phyloP scores from a whole-genome alignment of 2,797 vertebrate genomes.

The Sarcoramphus papa region DNA sequence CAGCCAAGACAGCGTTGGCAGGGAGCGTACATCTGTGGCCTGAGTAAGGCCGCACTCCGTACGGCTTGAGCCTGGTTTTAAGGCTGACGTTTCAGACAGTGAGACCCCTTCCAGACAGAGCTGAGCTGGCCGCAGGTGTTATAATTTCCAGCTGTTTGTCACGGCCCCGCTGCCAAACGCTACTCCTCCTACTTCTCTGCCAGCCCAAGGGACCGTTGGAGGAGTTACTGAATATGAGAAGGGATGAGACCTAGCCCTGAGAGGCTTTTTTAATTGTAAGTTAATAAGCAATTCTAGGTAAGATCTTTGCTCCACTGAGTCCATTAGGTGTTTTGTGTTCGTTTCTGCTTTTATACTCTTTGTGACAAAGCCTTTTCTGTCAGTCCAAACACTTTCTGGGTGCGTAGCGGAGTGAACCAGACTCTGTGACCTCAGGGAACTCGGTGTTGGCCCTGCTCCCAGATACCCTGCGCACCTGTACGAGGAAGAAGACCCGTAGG shows the following conservation, averaged over 20 bases:
- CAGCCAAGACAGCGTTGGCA: neutral
- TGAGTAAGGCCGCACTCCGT: rapidly evolving
- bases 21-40: neutral
- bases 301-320: neutral
- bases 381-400: neutral
- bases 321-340: neutral
- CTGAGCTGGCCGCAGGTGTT: neutral
- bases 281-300: neutral
- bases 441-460: neutral
- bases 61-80: neutral
- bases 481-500: rapidly evolving
- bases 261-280: neutral
- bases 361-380: neutral
- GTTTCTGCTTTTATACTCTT: neutral
- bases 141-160: neutral
- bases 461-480: neutral
- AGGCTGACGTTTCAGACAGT: neutral
- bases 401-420: neutral
- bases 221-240: neutral
- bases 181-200: neutral
- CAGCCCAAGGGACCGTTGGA: neutral
- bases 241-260: neutral
- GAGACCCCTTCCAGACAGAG: neutral
- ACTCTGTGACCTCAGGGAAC: neutral
- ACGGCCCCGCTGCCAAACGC: neutral